Percentiles rank a stretch among this genome's conserved stretches.
These are phyloP conservation scores for Drepanosiphum platanoidis DNA, from an alignment of 2,888 invertebrate genomes.

Conservation along the genomic window DNA sequence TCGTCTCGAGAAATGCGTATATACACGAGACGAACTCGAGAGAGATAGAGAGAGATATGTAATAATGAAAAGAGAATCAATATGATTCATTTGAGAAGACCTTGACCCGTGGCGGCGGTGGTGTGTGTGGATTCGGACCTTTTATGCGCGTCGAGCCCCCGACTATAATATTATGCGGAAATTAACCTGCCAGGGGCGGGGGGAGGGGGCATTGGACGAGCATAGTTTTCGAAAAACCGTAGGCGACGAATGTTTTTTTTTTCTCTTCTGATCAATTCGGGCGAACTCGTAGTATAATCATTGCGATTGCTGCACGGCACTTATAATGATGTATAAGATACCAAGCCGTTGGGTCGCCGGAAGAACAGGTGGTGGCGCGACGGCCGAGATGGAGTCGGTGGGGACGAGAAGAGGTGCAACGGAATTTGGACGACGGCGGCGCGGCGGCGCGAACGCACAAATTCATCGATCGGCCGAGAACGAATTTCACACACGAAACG, in stretches of 20 bases:
- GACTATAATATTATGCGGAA: background rate
- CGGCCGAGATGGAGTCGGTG: too few species aligned
- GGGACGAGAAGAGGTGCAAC: too few species aligned
- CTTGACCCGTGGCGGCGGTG: background rate
- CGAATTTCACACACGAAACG: background rate
- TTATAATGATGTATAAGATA: background rate
- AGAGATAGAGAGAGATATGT: background rate
- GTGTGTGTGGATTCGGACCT: background rate
- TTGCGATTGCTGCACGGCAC: too few species aligned
- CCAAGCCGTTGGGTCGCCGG: background rate
- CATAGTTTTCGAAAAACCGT: too few species aligned
- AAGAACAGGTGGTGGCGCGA: too few species aligned
- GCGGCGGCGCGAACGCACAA: background rate
- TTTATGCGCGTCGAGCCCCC: background rate
- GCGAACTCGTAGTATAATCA: background rate
- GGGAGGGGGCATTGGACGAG: background rate
- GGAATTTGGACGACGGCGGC: background rate
- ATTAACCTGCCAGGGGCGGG: too few species aligned
- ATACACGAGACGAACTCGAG: too few species aligned
- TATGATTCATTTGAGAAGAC: background rate
- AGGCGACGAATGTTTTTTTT: too few species aligned
- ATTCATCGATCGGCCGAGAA: background rate
- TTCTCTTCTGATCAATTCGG: too few species aligned
- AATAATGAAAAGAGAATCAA: background rate
- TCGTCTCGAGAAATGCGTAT: background rate